Evolutionary conservation across 2,113 vertebrate species (phyloP), one percentile per base, ranked within the genome.

Genomic region (Tupaia chinensis): DNA sequence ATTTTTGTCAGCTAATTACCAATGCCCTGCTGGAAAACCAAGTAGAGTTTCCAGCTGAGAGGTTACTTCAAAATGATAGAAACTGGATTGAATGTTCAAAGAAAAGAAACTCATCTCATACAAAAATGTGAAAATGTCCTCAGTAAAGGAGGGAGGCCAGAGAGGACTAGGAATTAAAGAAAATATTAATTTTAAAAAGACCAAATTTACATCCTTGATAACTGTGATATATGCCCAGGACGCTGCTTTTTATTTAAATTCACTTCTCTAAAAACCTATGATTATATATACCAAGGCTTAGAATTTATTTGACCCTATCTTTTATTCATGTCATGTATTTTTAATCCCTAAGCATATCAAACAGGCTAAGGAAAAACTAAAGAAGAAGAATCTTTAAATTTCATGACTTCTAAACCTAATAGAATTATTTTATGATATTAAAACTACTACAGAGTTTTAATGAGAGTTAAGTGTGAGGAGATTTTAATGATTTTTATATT

Each of bases 301-400:
- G 34, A 89, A 60, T 94, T 95, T 95, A 89, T 92, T 85, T 92
- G 73, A 91, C 87, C n/a, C 94, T 83, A 72, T 87, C 86, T 97
- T 94, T 95, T 93, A 95, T 97, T 87, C 83, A 89, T 89, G 79
- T 88, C 56, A 68, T 91, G 44, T 74, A 90, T 93, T 95, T 96
- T 72, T 79, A 96, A 95, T 95, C 60, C 87, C 58, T 65, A 79
- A 96, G 25, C 25, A 58, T 94, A 76, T 95, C 66, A 94, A 95
- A 88, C 15, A 63, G 9, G 17, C 22, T 60, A 54, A 70, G 29
- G 12, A 74, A 82, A 91, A 83, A 68, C 3, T 79, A 79, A 85
- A 32, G 11, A 84, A 87, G 23, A 92, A 83, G 7, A 69, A 80
- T 69, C 76, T 87, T 91, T 77, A 90, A 79, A 92, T 85, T 34